These are phyloP conservation scores for Oostethus manadensis DNA, from an alignment of 2,113 vertebrate species.

Conservation along the genomic window DNA sequence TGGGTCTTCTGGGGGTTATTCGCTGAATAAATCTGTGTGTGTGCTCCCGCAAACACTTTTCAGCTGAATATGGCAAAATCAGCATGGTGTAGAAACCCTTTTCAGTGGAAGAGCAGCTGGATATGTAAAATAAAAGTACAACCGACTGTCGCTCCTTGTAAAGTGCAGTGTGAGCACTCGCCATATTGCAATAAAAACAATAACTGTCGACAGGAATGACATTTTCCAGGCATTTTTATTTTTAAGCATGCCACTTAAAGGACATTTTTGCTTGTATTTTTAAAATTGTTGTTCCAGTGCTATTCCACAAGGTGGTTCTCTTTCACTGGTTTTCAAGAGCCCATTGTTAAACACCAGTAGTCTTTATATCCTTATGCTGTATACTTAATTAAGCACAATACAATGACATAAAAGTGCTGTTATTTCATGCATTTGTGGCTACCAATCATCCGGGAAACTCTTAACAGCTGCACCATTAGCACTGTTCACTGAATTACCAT, in stretches of 20 bases:
- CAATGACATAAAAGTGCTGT: constrained; percentile 19
- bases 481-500: constrained; percentile 47
- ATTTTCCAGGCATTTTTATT: not conserved
- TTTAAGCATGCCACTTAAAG: not conserved
- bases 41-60: constrained; percentile 1
- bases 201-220: not conserved
- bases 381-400: constrained; percentile 19
- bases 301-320: constrained; percentile 32
- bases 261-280: not conserved
- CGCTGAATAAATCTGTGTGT: constrained; percentile 10
- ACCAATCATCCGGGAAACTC: constrained; percentile 35
- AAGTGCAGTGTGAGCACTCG: not conserved
- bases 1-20: constrained; percentile 17
- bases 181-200: not conserved
- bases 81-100: not conserved
- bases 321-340: constrained; percentile 12
- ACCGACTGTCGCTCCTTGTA: not conserved
- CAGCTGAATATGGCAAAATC: constrained; percentile 6
- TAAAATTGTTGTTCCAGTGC: constrained; percentile 1
- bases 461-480: constrained; percentile 23
- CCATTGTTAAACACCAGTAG: too few relatives aligned
- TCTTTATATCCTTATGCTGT: constrained; percentile 1
- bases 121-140: constrained; percentile 1
- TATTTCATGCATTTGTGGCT: constrained; percentile 24
- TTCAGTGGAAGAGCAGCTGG: constrained; percentile 12